Evolutionary conservation across 2,113 vertebrate species (phyloP), one percentile per base, ranked within the genome.

Genomic region (Chauna torquata): DNA sequence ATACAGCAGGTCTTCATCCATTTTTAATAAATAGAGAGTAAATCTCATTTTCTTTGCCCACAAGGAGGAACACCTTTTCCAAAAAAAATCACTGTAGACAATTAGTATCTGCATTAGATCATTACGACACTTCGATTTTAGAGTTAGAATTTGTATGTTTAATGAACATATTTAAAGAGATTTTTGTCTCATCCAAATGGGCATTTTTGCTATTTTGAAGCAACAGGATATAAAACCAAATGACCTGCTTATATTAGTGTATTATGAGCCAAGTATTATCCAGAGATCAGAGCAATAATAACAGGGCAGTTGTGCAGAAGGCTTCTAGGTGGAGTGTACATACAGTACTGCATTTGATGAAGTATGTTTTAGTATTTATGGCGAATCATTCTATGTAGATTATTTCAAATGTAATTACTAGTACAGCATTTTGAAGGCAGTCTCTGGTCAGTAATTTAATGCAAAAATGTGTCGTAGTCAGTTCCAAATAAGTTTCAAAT

Each of bases 401-500:
- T 62, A 70, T 95, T 94, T 94, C 61, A 88, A 85, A 74, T 69
- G 64, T 94, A 77, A 42, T 80, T 90, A 59, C 75, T 88, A 42
- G 30, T 34, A 36, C 25, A 84, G 20, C 14, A 62, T 88, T 90
- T 90, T 86, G 54, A 95, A 95, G 59, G 27, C 57, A 74, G 76
- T 86, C 57, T 96, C 34, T 6, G 7, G 54, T 90, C 75, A 72
- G 83, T 81, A 85, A 61, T 74, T 86, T 88, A 80, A 79, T 78
- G 92, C 79, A 95, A 96, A 94, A 95, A 76, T 93, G 75, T 86
- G 59, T 82, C 87, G 55, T 32, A 77, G 55, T 70, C 47, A 49
- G 52, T 91, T 95, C 52, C 77, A 89, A 77, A 80, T 90, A 77
- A 77, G 66, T 86, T 92, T 94, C 77, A 96, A 65, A 82, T 94